Percentiles rank a stretch among this genome's conserved stretches.
Evolutionary conservation across 2,113 vertebrate genomes (phyloP).

Genomic region (Ifrita kowaldi): DNA sequence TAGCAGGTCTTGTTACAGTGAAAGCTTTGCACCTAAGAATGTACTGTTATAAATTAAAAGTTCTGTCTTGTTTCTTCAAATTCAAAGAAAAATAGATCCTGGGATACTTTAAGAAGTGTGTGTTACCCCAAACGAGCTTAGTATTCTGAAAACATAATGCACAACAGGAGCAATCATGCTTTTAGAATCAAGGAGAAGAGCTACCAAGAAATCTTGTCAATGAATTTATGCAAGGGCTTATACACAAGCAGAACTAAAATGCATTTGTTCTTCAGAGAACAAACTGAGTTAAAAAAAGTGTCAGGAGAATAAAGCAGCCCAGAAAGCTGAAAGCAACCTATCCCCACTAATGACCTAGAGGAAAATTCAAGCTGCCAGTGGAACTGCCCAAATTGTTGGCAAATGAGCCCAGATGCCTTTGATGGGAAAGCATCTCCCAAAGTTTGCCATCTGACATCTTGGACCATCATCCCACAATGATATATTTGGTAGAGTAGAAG

Average conservation of each 20-base stretch:
- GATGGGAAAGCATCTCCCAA: background rate
- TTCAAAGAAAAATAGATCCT: background rate
- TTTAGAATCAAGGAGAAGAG: background rate
- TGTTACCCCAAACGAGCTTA: background rate
- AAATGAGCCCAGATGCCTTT: background rate
- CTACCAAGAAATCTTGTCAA: background rate
- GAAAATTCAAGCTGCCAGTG: background rate
- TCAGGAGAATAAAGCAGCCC: background rate
- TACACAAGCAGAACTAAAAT: conserved; percentile 41
- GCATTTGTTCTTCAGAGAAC: background rate
- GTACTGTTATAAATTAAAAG: background rate
- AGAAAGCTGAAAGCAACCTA: conserved; percentile 15
- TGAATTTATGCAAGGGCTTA: background rate
- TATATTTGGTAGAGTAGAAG: background rate
- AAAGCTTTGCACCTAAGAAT: background rate
- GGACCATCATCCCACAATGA: background rate
- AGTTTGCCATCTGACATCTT: background rate
- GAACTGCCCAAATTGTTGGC: background rate
- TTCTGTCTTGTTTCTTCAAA: background rate
- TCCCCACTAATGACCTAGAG: background rate
- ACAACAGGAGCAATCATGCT: background rate
- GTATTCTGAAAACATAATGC: background rate
- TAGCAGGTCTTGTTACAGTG: background rate
- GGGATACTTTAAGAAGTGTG: background rate
- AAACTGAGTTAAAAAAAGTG: conserved; percentile 33